Evolutionary conservation across 1,140 invertebrate species (phyloP).

Genomic region (Listronotus oregonensis): DNA sequence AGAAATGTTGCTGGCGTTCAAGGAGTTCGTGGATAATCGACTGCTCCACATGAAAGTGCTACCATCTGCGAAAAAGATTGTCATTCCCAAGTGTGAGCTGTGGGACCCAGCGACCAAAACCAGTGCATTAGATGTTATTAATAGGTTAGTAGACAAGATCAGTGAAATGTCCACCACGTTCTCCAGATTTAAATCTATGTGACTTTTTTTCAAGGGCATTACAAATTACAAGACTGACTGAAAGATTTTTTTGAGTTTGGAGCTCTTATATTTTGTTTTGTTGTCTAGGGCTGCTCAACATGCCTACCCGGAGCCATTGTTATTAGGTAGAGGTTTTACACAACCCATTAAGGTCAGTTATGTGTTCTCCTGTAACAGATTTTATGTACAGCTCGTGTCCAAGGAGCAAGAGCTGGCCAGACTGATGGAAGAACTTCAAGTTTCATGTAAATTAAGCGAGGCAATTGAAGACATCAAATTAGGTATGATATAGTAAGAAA

Average conservation of each 20-base stretch:
- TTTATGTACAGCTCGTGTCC: slow-evolving; percentile 71
- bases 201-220: too few relatives aligned
- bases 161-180: too few relatives aligned
- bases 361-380: slow-evolving; percentile 71
- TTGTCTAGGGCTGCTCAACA: slow-evolving; percentile 45
- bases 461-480: slow-evolving; percentile 48
- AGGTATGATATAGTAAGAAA: not conserved
- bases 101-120: slow-evolving; percentile 60
- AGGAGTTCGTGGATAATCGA: slow-evolving; percentile 65
- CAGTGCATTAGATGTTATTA: slow-evolving; percentile 51
- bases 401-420: slow-evolving; percentile 62
- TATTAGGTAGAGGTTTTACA: slow-evolving; percentile 53
- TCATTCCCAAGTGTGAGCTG: slow-evolving; percentile 74
- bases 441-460: slow-evolving; percentile 43
- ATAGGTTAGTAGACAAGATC: slow-evolving; percentile 29
- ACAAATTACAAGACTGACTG: too few relatives aligned
- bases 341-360: slow-evolving; percentile 68
- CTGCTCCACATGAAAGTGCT: slow-evolving; percentile 67
- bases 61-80: slow-evolving; percentile 67
- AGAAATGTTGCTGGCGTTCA: slow-evolving; percentile 72
- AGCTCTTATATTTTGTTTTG: not conserved
- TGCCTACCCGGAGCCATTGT: slow-evolving; percentile 60
- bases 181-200: too few relatives aligned
- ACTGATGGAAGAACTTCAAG: slow-evolving; percentile 61
- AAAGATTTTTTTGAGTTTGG: too few relatives aligned